Base-by-base conservation (phyloP, 2,113 vertebrate genomes). In the Boulengeromyrus knoepffleri region DNA sequence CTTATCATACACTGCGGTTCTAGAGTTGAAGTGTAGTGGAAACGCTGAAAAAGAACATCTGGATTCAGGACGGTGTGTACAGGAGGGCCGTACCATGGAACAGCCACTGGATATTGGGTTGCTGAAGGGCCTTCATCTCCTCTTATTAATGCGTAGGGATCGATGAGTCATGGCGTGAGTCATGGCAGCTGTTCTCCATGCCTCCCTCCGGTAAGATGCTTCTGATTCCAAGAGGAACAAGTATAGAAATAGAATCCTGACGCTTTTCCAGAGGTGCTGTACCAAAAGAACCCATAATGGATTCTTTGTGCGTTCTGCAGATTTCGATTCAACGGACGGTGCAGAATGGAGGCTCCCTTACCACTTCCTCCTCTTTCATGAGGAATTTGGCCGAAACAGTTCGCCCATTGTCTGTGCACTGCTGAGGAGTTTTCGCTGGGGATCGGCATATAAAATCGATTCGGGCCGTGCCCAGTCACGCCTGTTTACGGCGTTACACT, bases 401-500 rank as follows among this genome's bases (percentile, higher is more conserved):
- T 62, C 15, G 13, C 21, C 53, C 80, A 89, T 89, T 89, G 89
- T 89, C 58, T 85, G 74, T 5, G 52, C n/a, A 31, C 52, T 15
- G 80, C 50, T 31, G 56, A 80, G 83, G 85, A 15, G 52, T 58
- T 53, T 52, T 53, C 56, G n/a, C 45, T 45, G 86, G 85, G 53
- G 45, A 70, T 58, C 90, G 80, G 85, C 88, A 89, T 88, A 85
- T 92, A 58, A 91, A 91, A 91, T 91, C 86, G 53, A 89, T 77
- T 91, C 85, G 80, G 53, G 89, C 50, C 89, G 1, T 85, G 89
- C 53, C 89, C 87, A 42, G 87, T 89, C 90, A 87, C 86, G 88
- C 88, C 62, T 66, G 62, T 90, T 92, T 89, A 89, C 90, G 91
- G 88, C 74, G 89, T 91, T 90, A 90, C 85, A 70, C 89, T 53